Base-by-base conservation (phyloP, 2,797 vertebrate species). In the Coranthus polyacanthus region DNA sequence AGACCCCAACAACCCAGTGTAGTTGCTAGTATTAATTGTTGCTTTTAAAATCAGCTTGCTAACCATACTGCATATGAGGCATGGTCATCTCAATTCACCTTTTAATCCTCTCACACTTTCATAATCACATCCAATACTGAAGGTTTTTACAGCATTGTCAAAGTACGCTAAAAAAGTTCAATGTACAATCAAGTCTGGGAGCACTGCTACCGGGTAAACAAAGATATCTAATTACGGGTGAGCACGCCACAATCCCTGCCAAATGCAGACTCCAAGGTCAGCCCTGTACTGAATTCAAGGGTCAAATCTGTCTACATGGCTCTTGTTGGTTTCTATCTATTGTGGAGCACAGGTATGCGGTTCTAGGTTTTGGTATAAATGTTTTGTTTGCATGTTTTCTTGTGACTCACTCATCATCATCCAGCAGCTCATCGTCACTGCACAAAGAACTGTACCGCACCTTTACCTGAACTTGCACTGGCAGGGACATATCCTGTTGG, bases 341-440 rank as follows among this genome's bases (percentile, higher is more conserved):
- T 55, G 12, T 37, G 37, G 44, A 39, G 5, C n/a, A 21, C 12
- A 1, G 46, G 7, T 43, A 18, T 60, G 16, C 38, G 12, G 47
- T 61, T 44, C 7, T 13, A 13, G 1, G 8, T 53, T 55, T 60
- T 9, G n/a, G n/a, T n/a, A n/a, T n/a, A n/a, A n/a, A n/a, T 49
- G 18, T 29, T 63, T 52, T 52, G 46, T 58, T n/a, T 60, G 12
- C 57, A 59, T 67, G 45, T 59, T 21, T 5, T 21, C 36, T 26
- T 18, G 32, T 47, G 17, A 89, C 92, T 91, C 59, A 94, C 93
- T 88, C 89, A 0, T 89, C 79, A 8, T 93, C 90, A 2, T 92
- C 93, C 55, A 94, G 62, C 2, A 86, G 42, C 41, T 92, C 94
- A 13, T 95, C 94, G 0, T 95, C 94, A 3, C 94, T 95, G 82